These are phyloP conservation scores for Holothuria scabra DNA, from an alignment of 53 echinoderm and acorn worm species.

Conservation along the genomic window DNA sequence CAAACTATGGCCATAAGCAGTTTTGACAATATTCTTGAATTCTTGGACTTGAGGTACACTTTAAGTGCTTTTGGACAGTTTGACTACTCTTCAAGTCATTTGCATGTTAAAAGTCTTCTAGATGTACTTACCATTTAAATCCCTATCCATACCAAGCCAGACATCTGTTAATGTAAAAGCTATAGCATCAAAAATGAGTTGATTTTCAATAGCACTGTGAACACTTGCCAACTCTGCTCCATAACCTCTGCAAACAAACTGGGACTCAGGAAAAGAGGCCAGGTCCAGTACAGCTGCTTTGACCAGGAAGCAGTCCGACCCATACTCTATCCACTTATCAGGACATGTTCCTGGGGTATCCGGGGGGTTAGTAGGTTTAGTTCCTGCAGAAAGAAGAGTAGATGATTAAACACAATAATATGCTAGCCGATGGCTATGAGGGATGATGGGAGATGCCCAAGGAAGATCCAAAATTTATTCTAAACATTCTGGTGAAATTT, in stretches of 20 bases:
- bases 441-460: no score
- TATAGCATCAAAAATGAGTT: constrained; percentile 53
- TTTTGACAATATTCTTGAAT: no score
- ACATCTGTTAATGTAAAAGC: constrained; percentile 55
- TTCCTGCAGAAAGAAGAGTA: constrained; percentile 19
- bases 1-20: no score
- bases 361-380: constrained; percentile 71
- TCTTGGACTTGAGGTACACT: no score
- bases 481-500: no score
- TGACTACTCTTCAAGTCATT: no score
- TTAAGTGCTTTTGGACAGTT: no score
- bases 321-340: constrained; percentile 72
- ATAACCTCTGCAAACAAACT: constrained; percentile 62
- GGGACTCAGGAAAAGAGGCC: constrained; percentile 73
- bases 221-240: constrained; percentile 76
- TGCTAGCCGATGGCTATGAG: no score
- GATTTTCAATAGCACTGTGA: constrained; percentile 82
- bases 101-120: no score
- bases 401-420: background rate
- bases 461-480: no score
- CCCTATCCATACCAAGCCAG: constrained; percentile 78
- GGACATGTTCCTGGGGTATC: constrained; percentile 78
- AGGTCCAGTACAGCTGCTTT: constrained; percentile 27
- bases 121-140: constrained; percentile 1
- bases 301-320: constrained; percentile 74